Evolutionary conservation across 2,888 invertebrate genomes (phyloP), one percentile per base, ranked within the genome.

Genomic region (Silvanus unidentatus): DNA sequence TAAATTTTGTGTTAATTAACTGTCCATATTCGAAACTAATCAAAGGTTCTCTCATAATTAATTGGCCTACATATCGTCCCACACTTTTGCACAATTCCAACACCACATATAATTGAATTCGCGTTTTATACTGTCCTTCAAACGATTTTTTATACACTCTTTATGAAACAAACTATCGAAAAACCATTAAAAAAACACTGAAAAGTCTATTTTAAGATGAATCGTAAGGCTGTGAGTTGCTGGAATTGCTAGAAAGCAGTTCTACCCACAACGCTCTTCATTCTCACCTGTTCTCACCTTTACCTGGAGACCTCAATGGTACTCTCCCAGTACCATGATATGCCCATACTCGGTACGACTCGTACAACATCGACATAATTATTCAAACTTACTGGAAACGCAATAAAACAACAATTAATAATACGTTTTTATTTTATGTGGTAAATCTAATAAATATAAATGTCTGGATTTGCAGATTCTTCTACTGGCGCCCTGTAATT

Each of bases 401-500:
- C 5, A 32, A 22, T 22, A 32, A 32, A 8, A 32, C 4, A 13
- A 9, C 37, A 16, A n/a, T 37, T 37, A 13, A 9, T 13, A 10
- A 15, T 9, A 37, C 4, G n/a, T 15, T 37, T 37, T 37, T 9
- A 16, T 22, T 39, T 22, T 9, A 39, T 13, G 16, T 15, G 9
- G 13, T 37, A n/a, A n/a, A 28, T 45, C 44, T 50, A 62, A 45
- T 54, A 60, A 12, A 60, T 45, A 51, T 57, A 60, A 28, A 60
- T 46, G 37, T 41, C 55, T 13, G 58, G 52, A 50, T 59, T 58
- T 9, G 58, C 50, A 13, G 50, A 42, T 16, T 60, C 53, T 40
- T 52, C 49, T 10, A 57, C 47, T 4, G 55, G 52, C 11, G 56
- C 52, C 44, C 54, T 56, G 13, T 57, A 45, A 42, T 52, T 48